Percentiles rank a stretch among this genome's conserved stretches.
phyloP scores from a whole-genome alignment of 2,113 vertebrate genomes.

The Pygoscelis adeliae region DNA sequence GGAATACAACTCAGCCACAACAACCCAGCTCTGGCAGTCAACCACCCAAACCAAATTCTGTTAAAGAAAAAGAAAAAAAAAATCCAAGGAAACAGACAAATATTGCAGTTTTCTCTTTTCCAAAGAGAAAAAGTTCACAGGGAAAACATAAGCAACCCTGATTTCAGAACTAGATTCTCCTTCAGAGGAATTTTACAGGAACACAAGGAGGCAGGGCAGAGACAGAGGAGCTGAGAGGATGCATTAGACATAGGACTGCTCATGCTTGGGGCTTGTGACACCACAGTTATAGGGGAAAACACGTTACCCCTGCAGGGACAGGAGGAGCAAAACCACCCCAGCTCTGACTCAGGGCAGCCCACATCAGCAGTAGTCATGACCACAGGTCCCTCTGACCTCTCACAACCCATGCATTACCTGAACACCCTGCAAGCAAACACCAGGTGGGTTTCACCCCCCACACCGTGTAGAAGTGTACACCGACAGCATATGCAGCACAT shows the following conservation, averaged over 20 bases:
- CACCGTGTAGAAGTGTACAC: not conserved
- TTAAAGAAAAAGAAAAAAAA: not conserved
- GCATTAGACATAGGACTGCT: not conserved
- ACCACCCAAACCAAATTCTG: not conserved
- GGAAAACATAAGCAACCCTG: not conserved
- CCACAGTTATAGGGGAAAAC: not conserved
- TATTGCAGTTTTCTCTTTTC: not conserved
- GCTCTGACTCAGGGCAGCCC: not conserved
- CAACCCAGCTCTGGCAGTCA: not conserved
- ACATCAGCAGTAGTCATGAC: not conserved
- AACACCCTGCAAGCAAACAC: not conserved
- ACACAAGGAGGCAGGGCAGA: not conserved
- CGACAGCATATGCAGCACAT: not conserved
- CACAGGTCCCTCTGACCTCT: not conserved
- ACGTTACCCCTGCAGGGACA: not conserved
- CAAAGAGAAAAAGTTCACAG: not conserved
- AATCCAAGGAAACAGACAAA: not conserved
- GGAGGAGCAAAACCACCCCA: not conserved
- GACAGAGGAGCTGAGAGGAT: not conserved
- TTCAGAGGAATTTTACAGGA: not conserved
- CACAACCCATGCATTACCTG: accelerated
- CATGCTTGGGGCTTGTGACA: not conserved
- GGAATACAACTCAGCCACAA: not conserved
- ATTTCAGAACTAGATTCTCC: not conserved
- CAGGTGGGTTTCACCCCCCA: not conserved